Conservation (phyloP, 37 sponge, comb jelly and placozoan genomes). For the Hexactinellida sp. region DNA sequence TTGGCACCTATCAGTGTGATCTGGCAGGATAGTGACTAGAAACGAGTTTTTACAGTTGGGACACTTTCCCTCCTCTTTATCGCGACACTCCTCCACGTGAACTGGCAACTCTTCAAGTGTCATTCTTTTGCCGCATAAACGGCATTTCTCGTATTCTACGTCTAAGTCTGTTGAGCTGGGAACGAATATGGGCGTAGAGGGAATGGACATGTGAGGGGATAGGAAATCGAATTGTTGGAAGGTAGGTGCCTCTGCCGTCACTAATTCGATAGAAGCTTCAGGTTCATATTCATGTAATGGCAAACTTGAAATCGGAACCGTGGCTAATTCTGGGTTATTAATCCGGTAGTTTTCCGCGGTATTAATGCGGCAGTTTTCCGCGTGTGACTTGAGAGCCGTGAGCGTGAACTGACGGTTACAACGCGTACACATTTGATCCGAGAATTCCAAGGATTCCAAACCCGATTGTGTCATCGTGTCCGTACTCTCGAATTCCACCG, state of each 20-base stretch:
- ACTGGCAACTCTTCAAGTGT: not conserved
- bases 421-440: not conserved
- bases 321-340: not conserved
- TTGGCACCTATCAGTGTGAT: conserved; percentile 22
- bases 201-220: not conserved
- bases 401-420: not conserved
- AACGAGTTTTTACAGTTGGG: conserved; percentile 21
- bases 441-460: not conserved
- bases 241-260: not conserved
- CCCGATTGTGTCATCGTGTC: not conserved
- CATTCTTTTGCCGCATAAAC: not conserved
- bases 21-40: conserved; percentile 21
- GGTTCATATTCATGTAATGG: not conserved
- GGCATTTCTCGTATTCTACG: not conserved
- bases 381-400: not conserved
- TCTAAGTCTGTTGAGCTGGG: not conserved
- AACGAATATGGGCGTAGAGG: not conserved
- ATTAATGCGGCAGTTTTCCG: not conserved
- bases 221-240: not conserved
- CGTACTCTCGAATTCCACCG: not conserved
- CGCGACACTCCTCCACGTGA: not conserved
- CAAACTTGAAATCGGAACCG: not conserved
- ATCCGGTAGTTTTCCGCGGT: not conserved
- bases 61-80: not conserved
- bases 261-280: not conserved